Evolutionary conservation across 2,797 vertebrate species (phyloP).

Genomic region (Spondyliosoma cantharus): DNA sequence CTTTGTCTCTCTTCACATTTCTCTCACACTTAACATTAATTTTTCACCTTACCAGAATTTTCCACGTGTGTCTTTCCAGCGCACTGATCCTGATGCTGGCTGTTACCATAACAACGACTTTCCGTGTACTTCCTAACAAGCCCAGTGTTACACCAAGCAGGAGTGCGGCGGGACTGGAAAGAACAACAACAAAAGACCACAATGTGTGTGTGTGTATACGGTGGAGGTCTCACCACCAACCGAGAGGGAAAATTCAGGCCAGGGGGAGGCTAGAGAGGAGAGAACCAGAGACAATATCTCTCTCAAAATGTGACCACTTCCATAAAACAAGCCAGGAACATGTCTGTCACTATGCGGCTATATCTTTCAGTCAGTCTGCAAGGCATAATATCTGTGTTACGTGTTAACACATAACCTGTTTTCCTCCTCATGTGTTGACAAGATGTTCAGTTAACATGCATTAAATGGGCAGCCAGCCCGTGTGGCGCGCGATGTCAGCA

Average conservation of each 20-base stretch:
- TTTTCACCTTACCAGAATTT: background rate
- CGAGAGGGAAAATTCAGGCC: conserved; percentile 27
- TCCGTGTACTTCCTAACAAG: conserved; percentile 41
- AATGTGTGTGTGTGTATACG: conserved; percentile 30
- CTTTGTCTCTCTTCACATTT: background rate
- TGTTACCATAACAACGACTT: conserved; percentile 41
- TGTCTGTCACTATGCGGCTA: conserved; percentile 9
- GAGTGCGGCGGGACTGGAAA: conserved; percentile 50
- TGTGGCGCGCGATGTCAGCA: background rate
- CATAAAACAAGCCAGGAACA: conserved; percentile 25
- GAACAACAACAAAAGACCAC: conserved; percentile 50
- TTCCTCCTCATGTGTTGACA: background rate
- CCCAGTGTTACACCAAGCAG: conserved; percentile 13
- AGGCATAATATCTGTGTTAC: background rate
- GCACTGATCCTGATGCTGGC: conserved; percentile 19
- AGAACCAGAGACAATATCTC: conserved; percentile 32
- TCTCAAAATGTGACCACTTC: conserved; percentile 15
- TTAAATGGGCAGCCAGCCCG: background rate
- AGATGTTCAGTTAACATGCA: background rate
- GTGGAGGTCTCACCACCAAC: conserved; percentile 29
- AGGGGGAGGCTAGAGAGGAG: conserved; percentile 9
- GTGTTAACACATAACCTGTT: background rate
- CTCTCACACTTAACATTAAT: conserved; percentile 16
- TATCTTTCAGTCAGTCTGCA: background rate
- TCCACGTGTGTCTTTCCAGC: conserved; percentile 6